phyloP scores from a whole-genome alignment of 2,888 invertebrate species.

The Gibbula magus region DNA sequence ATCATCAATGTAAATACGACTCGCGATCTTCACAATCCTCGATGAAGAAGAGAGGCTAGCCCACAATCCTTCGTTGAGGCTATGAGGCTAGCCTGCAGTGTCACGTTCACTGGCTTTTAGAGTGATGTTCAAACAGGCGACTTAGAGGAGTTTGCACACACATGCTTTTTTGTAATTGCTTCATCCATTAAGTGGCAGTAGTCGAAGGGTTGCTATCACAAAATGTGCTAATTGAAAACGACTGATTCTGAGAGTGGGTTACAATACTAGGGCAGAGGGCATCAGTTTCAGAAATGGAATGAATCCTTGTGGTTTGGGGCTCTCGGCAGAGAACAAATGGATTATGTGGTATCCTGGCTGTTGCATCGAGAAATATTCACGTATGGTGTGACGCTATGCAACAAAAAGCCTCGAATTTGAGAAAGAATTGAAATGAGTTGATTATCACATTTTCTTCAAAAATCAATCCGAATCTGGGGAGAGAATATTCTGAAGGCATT shows the following conservation, averaged over 20 bases:
- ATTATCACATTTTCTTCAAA: constrained; percentile 7
- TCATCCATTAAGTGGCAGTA: neutral
- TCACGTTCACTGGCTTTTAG: neutral
- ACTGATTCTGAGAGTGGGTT: neutral
- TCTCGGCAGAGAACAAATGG: neutral
- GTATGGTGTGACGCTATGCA: neutral
- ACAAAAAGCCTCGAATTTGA: neutral
- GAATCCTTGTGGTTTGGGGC: neutral
- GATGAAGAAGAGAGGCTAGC: too few species aligned
- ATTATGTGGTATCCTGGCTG: neutral
- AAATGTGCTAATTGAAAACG: constrained; percentile 13
- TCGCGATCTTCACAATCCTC: neutral
- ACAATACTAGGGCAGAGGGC: neutral
- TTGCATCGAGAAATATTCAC: neutral
- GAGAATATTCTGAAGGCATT: neutral
- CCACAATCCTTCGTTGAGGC: too few species aligned
- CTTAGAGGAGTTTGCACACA: neutral
- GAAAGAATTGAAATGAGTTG: constrained; percentile 7
- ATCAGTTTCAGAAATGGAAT: neutral
- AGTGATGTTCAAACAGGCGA: neutral
- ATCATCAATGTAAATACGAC: neutral
- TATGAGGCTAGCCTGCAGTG: neutral
- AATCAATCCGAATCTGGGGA: neutral
- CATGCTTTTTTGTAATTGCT: constrained; percentile 8
- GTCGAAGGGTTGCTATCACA: neutral